phyloP scores from a whole-genome alignment of 2,888 invertebrate species.

The Eurois occulta region DNA sequence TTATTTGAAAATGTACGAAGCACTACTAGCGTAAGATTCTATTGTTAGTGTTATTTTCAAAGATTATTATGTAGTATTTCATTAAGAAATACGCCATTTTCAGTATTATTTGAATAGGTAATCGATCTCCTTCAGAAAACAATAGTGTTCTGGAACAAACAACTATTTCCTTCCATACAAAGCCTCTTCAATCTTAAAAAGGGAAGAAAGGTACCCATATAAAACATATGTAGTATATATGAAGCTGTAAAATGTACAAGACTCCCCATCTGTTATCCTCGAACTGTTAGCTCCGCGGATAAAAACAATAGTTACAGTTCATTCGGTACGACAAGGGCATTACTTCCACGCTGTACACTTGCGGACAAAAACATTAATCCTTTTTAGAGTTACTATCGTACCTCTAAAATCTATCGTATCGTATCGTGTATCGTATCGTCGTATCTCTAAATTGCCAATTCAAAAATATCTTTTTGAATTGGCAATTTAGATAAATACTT shows the following conservation, averaged over 20 bases:
- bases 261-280: slow-evolving; percentile 63
- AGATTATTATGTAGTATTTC: neutral
- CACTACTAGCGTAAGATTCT: neutral
- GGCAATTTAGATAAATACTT: slow-evolving; percentile 23
- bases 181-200: slow-evolving; percentile 42
- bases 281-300: slow-evolving; percentile 66
- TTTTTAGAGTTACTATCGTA: slow-evolving; percentile 17
- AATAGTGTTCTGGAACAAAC: slow-evolving; percentile 24
- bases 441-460: no score
- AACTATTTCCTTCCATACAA: slow-evolving; percentile 13
- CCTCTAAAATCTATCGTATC: no score
- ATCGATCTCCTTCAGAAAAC: slow-evolving; percentile 32
- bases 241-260: slow-evolving; percentile 63
- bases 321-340: slow-evolving; percentile 79
- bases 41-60: neutral
- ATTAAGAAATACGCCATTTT: neutral
- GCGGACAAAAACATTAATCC: slow-evolving; percentile 60
- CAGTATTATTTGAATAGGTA: slow-evolving; percentile 6
- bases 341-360: slow-evolving; percentile 74
- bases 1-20: neutral
- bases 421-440: no score
- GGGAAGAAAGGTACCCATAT: slow-evolving; percentile 35
- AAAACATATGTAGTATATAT: slow-evolving; percentile 57
- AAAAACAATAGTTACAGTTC: slow-evolving; percentile 83
- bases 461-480: slow-evolving; percentile 32